These are phyloP conservation scores for Pseudotriccus pelzelni DNA, from an alignment of 2,797 vertebrate species.

Conservation along the genomic window DNA sequence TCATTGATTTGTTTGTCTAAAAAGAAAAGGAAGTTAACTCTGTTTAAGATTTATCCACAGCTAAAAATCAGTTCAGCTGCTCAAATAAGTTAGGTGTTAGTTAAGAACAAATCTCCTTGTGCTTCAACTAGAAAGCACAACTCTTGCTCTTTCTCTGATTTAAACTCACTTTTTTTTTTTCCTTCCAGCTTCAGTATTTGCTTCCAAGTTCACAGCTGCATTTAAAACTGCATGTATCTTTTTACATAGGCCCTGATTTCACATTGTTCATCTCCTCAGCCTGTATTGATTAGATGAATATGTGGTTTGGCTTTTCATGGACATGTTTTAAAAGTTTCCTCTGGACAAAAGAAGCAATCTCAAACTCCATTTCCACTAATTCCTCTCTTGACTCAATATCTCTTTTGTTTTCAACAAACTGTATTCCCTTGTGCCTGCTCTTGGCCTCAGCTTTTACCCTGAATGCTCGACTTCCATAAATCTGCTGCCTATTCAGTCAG, in stretches of 20 bases:
- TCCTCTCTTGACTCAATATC: not conserved
- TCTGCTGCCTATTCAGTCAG: not conserved
- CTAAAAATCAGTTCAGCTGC: not conserved
- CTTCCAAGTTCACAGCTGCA: constrained; percentile 18
- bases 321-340: not conserved
- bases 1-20: not conserved
- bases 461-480: not conserved
- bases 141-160: not conserved
- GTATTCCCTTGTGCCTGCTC: not conserved
- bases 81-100: not conserved
- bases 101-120: not conserved
- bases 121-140: constrained; percentile 3
- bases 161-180: not conserved
- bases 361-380: constrained; percentile 34
- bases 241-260: not conserved
- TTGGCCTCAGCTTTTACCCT: constrained; percentile 15
- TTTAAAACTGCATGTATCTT: not conserved
- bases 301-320: constrained; percentile 22
- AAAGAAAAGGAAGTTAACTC: not conserved
- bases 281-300: constrained; percentile 14
- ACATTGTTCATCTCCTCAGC: constrained; percentile 23
- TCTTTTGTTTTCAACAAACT: constrained; percentile 40
- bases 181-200: not conserved
- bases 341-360: constrained; percentile 35
- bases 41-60: not conserved